phyloP scores from a whole-genome alignment of 92 coral and sea anemone species.

The Umimayanthus kanabou region DNA sequence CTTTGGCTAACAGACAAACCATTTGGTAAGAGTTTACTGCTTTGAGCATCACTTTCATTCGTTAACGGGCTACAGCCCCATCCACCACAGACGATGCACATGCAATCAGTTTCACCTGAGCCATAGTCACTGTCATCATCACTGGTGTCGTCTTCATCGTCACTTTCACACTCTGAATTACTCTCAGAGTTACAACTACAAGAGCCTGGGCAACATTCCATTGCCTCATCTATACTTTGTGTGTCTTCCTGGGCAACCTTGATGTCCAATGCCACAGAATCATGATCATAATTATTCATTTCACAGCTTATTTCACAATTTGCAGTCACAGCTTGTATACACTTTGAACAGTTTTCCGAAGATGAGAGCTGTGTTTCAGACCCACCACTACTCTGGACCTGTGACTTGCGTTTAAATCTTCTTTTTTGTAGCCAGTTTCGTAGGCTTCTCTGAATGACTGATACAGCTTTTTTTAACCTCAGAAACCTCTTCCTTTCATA shows the following conservation, averaged over 20 bases:
- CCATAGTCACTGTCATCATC: constrained; percentile 29
- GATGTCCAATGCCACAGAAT: not conserved
- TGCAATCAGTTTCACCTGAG: constrained; percentile 9
- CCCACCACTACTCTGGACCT: not conserved
- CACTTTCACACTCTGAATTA: constrained; percentile 7
- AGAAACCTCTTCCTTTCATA: constrained; percentile 75
- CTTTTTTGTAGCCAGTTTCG: constrained; percentile 69
- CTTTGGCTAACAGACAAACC: not conserved
- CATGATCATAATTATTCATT: not conserved
- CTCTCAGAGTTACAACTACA: not conserved
- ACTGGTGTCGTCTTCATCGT: not conserved
- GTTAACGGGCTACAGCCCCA: constrained; percentile 13
- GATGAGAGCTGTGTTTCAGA: not conserved
- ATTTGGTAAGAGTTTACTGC: not conserved
- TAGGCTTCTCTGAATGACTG: constrained; percentile 79
- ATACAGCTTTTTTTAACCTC: constrained; percentile 68
- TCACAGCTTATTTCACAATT: not conserved
- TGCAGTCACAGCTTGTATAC: not conserved
- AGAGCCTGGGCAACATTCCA: not conserved
- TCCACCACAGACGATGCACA: constrained; percentile 32
- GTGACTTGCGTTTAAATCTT: not conserved
- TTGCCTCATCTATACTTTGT: not conserved
- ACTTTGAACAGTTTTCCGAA: not conserved
- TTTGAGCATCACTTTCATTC: not conserved
- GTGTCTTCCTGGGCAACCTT: not conserved